Percentiles rank a stretch among this genome's conserved stretches.
phyloP scores from a whole-genome alignment of 2,888 invertebrate genomes.

The Pterostichus madidus region DNA sequence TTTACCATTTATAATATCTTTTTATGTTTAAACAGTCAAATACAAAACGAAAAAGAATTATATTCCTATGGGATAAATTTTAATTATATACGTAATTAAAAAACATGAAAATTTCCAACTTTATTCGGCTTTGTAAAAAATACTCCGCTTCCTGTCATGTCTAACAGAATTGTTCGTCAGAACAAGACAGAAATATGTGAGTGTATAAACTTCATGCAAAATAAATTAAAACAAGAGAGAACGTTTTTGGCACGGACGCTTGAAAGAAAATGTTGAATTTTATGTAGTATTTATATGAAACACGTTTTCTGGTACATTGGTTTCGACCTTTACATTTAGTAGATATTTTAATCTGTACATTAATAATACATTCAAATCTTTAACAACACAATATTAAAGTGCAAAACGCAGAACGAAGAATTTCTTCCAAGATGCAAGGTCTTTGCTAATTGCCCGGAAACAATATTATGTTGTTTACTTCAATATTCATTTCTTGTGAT shows the following conservation, averaged over 20 bases:
- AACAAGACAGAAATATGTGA: slow-evolving; percentile 3
- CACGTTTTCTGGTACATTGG: slow-evolving; percentile 4
- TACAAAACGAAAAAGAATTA: slow-evolving; percentile 2
- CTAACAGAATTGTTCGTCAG: slow-evolving; percentile 2
- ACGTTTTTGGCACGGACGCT: slow-evolving; percentile 1
- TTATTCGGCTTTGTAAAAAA: slow-evolving; percentile 7
- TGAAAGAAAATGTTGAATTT: slow-evolving; percentile 1
- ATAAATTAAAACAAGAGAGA: slow-evolving; percentile 15
- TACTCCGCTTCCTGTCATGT: background rate
- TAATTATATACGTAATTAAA: slow-evolving; percentile 21
- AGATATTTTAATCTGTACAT: too few species aligned
- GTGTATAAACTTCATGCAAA: slow-evolving; percentile 23
- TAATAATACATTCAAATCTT: too few species aligned
- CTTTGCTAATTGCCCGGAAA: slow-evolving; percentile 9
- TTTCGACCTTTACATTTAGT: background rate
- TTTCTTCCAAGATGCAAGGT: background rate
- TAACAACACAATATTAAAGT: too few species aligned
- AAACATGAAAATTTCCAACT: slow-evolving; percentile 20
- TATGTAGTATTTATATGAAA: slow-evolving; percentile 13
- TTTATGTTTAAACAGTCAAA: background rate
- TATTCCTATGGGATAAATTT: slow-evolving; percentile 30
- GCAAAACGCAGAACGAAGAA: background rate
- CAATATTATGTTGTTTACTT: slow-evolving; percentile 16
- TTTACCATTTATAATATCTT: too few species aligned
- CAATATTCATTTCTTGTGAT: background rate